These are phyloP conservation scores for Clarias magur DNA, from an alignment of 2,113 vertebrate genomes.

Conservation along the genomic window DNA sequence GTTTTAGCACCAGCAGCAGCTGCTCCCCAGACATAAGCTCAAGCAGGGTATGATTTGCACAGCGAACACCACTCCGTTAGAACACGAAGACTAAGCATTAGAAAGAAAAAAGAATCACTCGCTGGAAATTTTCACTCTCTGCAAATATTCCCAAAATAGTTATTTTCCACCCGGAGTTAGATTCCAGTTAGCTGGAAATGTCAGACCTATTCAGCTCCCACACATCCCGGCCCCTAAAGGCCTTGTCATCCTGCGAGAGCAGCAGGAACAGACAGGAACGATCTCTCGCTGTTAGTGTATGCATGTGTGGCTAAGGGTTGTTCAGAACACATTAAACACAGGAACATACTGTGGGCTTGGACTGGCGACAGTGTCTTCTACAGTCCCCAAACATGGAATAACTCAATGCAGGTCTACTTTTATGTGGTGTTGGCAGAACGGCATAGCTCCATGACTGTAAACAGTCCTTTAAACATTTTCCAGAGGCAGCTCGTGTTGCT, in stretches of 20 bases:
- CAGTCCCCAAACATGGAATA: background rate
- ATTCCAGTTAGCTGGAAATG: constrained; percentile 9
- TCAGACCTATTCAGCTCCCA: background rate
- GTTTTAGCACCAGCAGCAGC: constrained; percentile 30
- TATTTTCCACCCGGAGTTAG: constrained; percentile 3
- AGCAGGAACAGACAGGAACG: background rate
- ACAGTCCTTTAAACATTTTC: background rate
- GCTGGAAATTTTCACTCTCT: constrained; percentile 6
- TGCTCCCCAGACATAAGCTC: constrained; percentile 56
- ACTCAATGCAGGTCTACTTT: background rate
- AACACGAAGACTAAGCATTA: background rate
- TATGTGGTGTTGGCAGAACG: background rate
- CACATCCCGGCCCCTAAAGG: background rate
- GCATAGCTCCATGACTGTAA: no score
- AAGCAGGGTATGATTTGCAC: background rate
- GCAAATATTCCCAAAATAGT: constrained; percentile 9
- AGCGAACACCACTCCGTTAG: background rate
- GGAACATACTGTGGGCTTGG: background rate
- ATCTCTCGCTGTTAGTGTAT: background rate
- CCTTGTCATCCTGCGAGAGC: background rate
- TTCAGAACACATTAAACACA: background rate
- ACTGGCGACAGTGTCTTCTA: background rate
- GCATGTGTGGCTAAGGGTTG: no score
- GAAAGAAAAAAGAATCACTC: background rate
- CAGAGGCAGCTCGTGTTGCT: background rate